phyloP scores from a whole-genome alignment of 1,140 invertebrate species.

The Drosophila sproati region DNA sequence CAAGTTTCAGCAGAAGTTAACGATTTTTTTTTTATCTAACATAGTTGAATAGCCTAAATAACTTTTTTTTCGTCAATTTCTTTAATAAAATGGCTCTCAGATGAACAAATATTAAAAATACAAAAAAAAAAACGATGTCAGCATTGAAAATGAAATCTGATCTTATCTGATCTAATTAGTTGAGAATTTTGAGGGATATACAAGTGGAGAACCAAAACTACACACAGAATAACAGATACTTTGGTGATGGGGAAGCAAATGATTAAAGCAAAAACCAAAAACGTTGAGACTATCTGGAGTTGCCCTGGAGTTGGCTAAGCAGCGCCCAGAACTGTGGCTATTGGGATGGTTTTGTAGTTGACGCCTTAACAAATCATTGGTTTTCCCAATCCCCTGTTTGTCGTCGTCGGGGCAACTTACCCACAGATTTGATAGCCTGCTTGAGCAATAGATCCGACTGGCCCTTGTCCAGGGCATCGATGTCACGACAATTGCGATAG shows the following conservation, averaged over 20 bases:
- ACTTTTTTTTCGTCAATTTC: constrained; percentile 19
- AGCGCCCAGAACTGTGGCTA: too few relatives aligned
- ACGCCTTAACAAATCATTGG: too few relatives aligned
- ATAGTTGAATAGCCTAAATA: constrained; percentile 32
- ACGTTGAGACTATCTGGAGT: too few relatives aligned
- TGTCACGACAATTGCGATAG: constrained; percentile 78
- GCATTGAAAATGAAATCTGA: not conserved
- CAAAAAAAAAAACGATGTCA: not conserved
- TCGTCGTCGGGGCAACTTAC: constrained; percentile 50
- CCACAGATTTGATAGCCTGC: constrained; percentile 75
- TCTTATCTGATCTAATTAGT: not conserved
- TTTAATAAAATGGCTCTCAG: constrained; percentile 17
- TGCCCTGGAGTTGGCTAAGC: too few relatives aligned
- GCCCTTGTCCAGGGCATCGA: constrained; percentile 77
- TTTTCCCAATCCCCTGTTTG: not conserved
- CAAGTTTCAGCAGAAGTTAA: not conserved
- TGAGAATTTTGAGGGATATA: too few relatives aligned
- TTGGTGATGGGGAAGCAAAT: too few relatives aligned
- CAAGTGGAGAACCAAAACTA: too few relatives aligned
- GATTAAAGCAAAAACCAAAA: too few relatives aligned
- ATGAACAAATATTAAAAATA: constrained; percentile 10
- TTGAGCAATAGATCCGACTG: constrained; percentile 75
- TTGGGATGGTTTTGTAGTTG: too few relatives aligned
- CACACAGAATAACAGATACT: too few relatives aligned
- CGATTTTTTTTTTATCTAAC: constrained; percentile 17